phyloP scores from a whole-genome alignment of 2,113 vertebrate species.

The Nesoenas mayeri region DNA sequence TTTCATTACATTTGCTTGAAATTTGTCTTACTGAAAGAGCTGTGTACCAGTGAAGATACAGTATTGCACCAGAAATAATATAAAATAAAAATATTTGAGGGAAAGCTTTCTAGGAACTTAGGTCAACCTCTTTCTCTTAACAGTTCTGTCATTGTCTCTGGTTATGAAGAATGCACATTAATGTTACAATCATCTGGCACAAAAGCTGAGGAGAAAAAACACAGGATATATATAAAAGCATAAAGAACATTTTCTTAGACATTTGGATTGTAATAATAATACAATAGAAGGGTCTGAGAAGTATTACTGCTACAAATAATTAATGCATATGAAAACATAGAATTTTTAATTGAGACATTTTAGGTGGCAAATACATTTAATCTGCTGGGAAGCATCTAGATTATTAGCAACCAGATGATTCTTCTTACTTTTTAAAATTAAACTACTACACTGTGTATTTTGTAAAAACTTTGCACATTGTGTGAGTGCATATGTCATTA shows the following conservation, averaged over 20 bases:
- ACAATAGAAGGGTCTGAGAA: neutral
- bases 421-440: neutral
- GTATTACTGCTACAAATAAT: neutral
- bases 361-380: neutral
- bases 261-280: neutral
- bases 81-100: neutral
- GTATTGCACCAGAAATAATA: neutral
- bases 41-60: rapidly evolving
- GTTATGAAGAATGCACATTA: neutral
- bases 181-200: neutral
- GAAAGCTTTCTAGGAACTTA: neutral
- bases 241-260: neutral
- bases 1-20: neutral
- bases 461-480: neutral
- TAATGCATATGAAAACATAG: neutral
- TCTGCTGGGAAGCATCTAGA: neutral
- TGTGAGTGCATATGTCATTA: neutral
- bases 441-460: neutral
- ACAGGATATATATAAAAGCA: neutral
- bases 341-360: neutral
- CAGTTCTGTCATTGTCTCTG: neutral
- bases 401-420: neutral
- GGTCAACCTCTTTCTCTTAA: neutral
- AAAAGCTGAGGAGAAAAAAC: neutral
- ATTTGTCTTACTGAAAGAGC: neutral